Base-by-base conservation (phyloP, 2,797 vertebrate genomes). In the Mormyrops boulengeri region DNA sequence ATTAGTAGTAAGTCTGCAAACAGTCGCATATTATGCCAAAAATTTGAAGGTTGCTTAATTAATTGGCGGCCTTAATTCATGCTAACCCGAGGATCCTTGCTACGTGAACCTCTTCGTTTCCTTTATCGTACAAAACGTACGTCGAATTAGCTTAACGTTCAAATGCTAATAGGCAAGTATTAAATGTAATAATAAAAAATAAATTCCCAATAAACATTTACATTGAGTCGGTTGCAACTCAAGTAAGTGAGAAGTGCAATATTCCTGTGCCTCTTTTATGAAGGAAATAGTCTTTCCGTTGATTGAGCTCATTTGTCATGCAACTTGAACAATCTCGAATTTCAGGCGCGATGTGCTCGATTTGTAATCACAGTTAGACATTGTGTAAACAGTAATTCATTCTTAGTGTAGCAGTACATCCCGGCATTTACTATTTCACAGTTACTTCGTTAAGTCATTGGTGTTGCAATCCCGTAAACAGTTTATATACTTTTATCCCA, bases 201-300 rank as follows among this genome's bases (percentile, higher is more conserved):
- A 85, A 52, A 49, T 52, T 12, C 11, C 26, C 49, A 50, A 52
- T 14, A 50, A 26, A 85, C n/a, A 85, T 30, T 85, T 85, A 17
- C 22, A 50, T 52, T 85, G 22, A 50, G 49, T 52, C 19, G 95
- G 95, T 95, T 95, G 94, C 95, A 96, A 94, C 96, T 96, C 96
- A 96, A 96, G 96, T 95, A 95, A 95, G 93, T 94, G 94, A 93
- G 94, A 95, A 96, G 95, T 96, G 95, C 95, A 95, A 95, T 69
- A 41, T 19, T 6, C 52, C 49, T 60, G 38, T 77, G 34, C 44
- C 19, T 80, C 89, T 62, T 66, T 82, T 85, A 66, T 50, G 44
- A 66, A 55, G 69, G 47, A 88, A 88, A 84, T 87, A 73, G 19
- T 11, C 26, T 50, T 85, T 88, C 26, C 44, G n/a, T 60, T 73